A percentile compares a stretch with the other conserved stretches of the same genome.
Conservation (phyloP, 2,888 invertebrate species). For the Dendrolimus houi region DNA sequence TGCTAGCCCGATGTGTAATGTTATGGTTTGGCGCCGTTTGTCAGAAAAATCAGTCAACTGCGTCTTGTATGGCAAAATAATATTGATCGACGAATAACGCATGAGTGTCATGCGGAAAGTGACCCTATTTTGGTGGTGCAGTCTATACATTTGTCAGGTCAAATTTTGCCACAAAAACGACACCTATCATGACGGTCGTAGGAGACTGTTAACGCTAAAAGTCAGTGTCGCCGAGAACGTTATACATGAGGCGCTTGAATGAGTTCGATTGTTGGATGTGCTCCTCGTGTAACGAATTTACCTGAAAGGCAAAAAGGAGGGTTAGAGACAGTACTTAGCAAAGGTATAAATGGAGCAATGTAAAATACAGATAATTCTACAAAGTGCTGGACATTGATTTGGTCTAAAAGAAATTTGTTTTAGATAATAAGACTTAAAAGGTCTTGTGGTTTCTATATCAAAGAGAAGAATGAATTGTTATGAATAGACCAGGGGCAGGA, state of each 20-base stretch:
- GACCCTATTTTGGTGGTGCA: constrained; percentile 5
- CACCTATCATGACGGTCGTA: constrained; percentile 19
- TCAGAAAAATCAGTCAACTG: constrained; percentile 27
- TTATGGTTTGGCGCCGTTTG: constrained; percentile 32
- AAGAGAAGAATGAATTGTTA: too few species aligned
- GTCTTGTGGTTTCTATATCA: too few species aligned
- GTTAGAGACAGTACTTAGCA: too few species aligned
- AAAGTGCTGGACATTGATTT: neutral
- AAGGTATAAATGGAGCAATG: too few species aligned
- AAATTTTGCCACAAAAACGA: constrained; percentile 9
- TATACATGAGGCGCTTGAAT: constrained; percentile 94
- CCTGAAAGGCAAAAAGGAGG: constrained; percentile 48
- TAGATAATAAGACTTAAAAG: too few species aligned
- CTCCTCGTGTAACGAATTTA: constrained; percentile 84
- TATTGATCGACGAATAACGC: constrained; percentile 11
- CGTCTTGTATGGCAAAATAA: constrained; percentile 13
- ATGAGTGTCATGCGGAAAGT: constrained; percentile 11
- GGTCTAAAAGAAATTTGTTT: neutral
- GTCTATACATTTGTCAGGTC: neutral
- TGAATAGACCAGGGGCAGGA: too few species aligned
- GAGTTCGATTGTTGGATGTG: constrained; percentile 94
- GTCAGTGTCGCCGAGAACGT: constrained; percentile 88
- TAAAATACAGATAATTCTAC: too few species aligned
- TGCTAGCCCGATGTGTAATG: constrained; percentile 42
- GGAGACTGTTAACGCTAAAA: constrained; percentile 44